Conservation (phyloP, 1,140 invertebrate genomes). For the Hypsibius dujardini region DNA sequence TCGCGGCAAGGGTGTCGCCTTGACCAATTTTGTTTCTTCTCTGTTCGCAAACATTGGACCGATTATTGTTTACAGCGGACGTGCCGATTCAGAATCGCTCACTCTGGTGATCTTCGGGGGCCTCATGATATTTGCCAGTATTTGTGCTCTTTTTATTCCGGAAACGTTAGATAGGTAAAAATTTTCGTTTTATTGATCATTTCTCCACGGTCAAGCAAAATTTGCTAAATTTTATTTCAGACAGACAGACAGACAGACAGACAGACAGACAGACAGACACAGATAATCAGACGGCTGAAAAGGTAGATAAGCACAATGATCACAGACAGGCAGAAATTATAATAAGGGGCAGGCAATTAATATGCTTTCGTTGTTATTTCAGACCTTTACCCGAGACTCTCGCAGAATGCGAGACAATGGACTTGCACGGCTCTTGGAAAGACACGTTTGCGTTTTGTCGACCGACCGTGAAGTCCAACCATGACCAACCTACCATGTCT, state of each 20-base stretch:
- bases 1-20: conserved; percentile 9
- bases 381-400: not conserved
- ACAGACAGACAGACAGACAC: not conserved
- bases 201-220: too few relatives aligned
- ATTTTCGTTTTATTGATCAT: too few relatives aligned
- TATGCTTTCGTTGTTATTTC: not conserved
- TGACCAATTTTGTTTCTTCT: not conserved
- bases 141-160: conserved; percentile 5
- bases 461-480: too few relatives aligned
- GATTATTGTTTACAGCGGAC: not conserved
- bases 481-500: too few relatives aligned
- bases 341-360: not conserved
- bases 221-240: too few relatives aligned
- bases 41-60: not conserved
- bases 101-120: not conserved
- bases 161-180: not conserved
- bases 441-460: too few relatives aligned
- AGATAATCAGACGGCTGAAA: not conserved
- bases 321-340: not conserved
- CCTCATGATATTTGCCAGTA: conserved; percentile 15
- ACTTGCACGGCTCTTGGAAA: too few relatives aligned
- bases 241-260: too few relatives aligned
- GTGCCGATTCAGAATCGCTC: not conserved
- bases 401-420: not conserved
- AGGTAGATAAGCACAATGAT: not conserved